Evolutionary conservation across 2,888 invertebrate genomes (phyloP).

Genomic region (Masnerella sp.): DNA sequence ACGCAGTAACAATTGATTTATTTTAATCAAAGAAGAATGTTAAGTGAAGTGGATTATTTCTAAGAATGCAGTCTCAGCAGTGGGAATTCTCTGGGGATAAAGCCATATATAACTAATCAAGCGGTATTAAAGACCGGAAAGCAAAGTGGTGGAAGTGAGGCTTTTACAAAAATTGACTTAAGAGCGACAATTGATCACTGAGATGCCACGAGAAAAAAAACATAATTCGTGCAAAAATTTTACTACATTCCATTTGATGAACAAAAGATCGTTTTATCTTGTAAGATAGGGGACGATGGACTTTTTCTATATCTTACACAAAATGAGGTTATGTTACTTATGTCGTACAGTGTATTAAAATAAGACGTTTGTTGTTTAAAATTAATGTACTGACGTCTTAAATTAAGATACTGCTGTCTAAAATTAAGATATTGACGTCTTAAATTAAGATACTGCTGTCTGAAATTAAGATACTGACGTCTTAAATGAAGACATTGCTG

Average conservation of each 20-base stretch:
- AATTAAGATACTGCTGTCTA: too few species aligned
- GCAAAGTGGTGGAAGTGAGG: slow-evolving; percentile 41
- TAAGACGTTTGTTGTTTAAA: too few species aligned
- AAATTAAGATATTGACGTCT: too few species aligned
- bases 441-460: too few species aligned
- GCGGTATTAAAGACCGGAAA: slow-evolving; percentile 42
- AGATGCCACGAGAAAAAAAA: slow-evolving; percentile 10
- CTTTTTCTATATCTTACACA: neutral
- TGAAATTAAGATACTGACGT: too few species aligned
- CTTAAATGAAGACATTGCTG: too few species aligned
- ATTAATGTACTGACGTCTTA: too few species aligned
- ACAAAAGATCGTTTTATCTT: neutral
- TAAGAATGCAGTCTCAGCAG: slow-evolving; percentile 40
- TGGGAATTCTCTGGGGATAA: slow-evolving; percentile 34
- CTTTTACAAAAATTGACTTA: slow-evolving; percentile 51
- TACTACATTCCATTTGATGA: slow-evolving; percentile 5
- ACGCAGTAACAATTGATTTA: slow-evolving; percentile 27
- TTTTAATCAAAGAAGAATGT: slow-evolving; percentile 40
- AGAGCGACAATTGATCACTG: slow-evolving; percentile 31
- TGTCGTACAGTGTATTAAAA: too few species aligned
- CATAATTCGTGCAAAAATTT: slow-evolving; percentile 20
- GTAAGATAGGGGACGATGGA: slow-evolving; percentile 1
- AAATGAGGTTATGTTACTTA: slow-evolving; percentile 14
- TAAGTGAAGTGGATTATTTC: slow-evolving; percentile 47
- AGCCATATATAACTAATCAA: slow-evolving; percentile 51